Evolutionary conservation across 2,113 vertebrate species (phyloP).

Genomic region (Tetraodon nigroviridis): DNA sequence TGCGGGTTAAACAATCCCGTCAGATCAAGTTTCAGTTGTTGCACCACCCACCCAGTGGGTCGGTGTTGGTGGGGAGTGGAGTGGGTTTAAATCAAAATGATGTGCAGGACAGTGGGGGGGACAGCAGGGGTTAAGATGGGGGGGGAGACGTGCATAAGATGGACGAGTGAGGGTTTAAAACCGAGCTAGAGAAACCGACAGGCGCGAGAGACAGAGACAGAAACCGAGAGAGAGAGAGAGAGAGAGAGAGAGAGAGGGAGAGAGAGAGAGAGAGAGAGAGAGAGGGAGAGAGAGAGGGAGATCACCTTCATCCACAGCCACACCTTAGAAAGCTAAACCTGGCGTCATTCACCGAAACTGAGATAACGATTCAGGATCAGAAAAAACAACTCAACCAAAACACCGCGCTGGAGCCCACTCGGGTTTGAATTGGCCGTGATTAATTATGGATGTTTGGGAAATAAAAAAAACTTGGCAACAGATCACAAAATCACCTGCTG

Average conservation of each 20-base stretch:
- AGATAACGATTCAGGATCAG: background rate
- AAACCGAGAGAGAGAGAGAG: too few relatives aligned
- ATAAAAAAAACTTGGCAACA: background rate
- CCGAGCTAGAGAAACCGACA: too few relatives aligned
- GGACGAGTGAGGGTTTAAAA: too few relatives aligned
- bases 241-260: too few relatives aligned
- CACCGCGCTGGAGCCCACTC: background rate
- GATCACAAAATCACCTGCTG: conserved; percentile 36
- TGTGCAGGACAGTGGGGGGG: conserved; percentile 19
- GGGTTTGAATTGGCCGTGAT: background rate
- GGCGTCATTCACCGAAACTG: conserved; percentile 72
- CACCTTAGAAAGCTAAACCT: conserved; percentile 68
- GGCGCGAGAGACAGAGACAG: too few relatives aligned
- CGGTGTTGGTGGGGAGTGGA: conserved; percentile 30
- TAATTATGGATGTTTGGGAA: background rate
- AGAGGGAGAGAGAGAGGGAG: too few relatives aligned
- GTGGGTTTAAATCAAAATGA: conserved; percentile 54
- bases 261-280: too few relatives aligned
- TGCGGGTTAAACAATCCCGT: too few relatives aligned
- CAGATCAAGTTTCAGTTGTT: conserved; percentile 5
- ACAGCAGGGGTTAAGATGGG: background rate
- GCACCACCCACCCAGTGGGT: background rate
- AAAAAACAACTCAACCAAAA: background rate
- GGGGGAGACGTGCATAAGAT: background rate
- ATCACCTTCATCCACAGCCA: conserved; percentile 33